Base-by-base conservation (phyloP, 2,113 vertebrate genomes). In the Candoia aspera region DNA sequence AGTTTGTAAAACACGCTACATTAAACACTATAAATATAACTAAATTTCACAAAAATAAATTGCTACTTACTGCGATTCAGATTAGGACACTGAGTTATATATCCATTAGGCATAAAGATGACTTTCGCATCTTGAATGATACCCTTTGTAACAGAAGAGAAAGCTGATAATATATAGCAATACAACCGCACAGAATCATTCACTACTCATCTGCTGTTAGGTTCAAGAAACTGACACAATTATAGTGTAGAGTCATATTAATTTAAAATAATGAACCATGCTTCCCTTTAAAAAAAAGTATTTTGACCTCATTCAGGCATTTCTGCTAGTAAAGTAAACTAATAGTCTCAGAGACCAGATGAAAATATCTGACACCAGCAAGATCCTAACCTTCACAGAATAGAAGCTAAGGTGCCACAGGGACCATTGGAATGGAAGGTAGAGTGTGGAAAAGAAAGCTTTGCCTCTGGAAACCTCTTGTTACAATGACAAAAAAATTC, bases 11-110 rank as follows among this genome's bases (percentile, higher is more conserved):
- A 90, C n/a, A 93, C 46, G 10, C 49, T 8, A 92, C 6, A 84
- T 54, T 73, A 62, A 42, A 26, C 12, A 29, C 49, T 37, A 59
- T 58, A 54, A 89, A 73, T 91, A 33, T 0, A 57, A 42, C 49
- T 8, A 60, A 73, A 46, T 91, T 73, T 55, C 90, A 87, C 62
- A 57, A 91, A 93, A 37, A 79, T 42, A 87, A 55, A 90, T 46
- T 90, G 60, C 84, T 97, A 98, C 98, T 99, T 98, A 99, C 99
- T 99, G 98, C 98, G 99, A 97, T 99, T 99, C 54, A 99, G 98
- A 96, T 99, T 99, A 10, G 99, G 99, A 95, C 99, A 99, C 95
- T 99, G 99, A 0, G 95, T 97, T 95, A 99, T 98, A 96, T 99
- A 99, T 95, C 98, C 98, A 59, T 99, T 99, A 9, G 99, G 99